Evolutionary conservation across 2,113 vertebrate species (phyloP), one percentile per base, ranked within the genome.

Genomic region (Ahaetulla prasina): DNA sequence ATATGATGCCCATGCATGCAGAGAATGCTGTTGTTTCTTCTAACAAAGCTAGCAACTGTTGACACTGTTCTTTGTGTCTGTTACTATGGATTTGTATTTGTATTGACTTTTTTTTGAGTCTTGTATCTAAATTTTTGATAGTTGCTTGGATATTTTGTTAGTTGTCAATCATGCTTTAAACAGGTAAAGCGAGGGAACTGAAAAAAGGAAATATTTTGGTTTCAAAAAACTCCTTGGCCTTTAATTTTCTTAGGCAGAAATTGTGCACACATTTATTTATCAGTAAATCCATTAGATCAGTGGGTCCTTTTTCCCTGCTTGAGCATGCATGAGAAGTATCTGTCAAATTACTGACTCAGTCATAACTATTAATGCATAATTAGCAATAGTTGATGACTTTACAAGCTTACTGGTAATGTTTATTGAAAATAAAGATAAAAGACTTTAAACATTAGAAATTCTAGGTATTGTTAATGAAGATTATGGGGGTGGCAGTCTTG

Each of bases 401-500:
- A 80, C 7, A 80, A 80, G 18, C 35, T 43, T 80, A 39, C 35
- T 80, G 74, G 74, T 80, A 43, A 43, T 80, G 35, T 22, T 80
- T 80, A 80, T 80, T 80, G 74, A 80, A 80, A 43, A 80, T 43
- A 39, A 80, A 80, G 35, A 43, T 90, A 35, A 85, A 55, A 22
- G 14, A 45, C 52, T 45, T 85, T 55, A 52, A 43, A 55, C 1
- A 23, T 90, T 84, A 53, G n/a, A 90, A 80, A 53, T 90, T n/a
- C n/a, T 85, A 27, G 50, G n/a, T 43, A 84, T 45, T 94, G 91
- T 89, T 57, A 52, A 87, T 27, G 93, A 87, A 87, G 57, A 2
- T 80, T n/a, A 43, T 91, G 16, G 18, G 35, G 2, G 8, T 20
- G 18, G 14, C 90, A 94, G 53, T 94, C 90, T 93, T 95, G 54